Base-by-base conservation (phyloP, 2,113 vertebrate genomes). In the Struthidea cinerea region DNA sequence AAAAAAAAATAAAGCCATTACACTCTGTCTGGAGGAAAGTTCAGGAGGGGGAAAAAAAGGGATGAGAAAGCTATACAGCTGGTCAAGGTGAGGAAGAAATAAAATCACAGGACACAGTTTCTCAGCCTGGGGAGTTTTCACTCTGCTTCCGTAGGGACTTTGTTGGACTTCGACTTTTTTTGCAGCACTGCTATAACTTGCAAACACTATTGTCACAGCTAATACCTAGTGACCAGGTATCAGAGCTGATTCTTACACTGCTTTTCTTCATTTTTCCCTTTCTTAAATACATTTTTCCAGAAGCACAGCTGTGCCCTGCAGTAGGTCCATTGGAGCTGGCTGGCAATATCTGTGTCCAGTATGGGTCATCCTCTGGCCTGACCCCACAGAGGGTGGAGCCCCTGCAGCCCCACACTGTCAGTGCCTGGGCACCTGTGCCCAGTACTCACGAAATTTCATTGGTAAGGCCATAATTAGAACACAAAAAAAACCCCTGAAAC, bases 1-100 rank as follows among this genome's bases (percentile, higher is more conserved):
- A 49, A 70, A 90, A 19, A 39, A 81, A 78, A 79, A 71, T 70
- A 84, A 91, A 91, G 20, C 57, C 65, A 79, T 75, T 95, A 32
- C 19, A 11, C 3, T 39, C 32, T 71, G 20, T 49, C 63, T 74
- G 19, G 24, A 44, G 49, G 60, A 75, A 89, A 41, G 39, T 46
- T 89, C 16, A 11, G n/a, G 23, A 11, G 30, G 35, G 7, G 1
- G 4, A 4, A 6, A 18, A 33, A 47, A 13, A 14, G 9, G 26
- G 11, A 63, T 30, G 28, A 84, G 28, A 84, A 74, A 84, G 28
- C 23, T 57, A 9, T 61, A 39, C 17, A 22, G 13, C 42, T 64
- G 35, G 30, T 27, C 46, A 76, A 76, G 41, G 26, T 56, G 33
- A 73, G 21, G 41, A 91, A 88, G 32, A 63, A 52, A 59, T 14